Evolutionary conservation across 2,113 vertebrate species (phyloP), one percentile per base, ranked within the genome.

Genomic region (Corythornis vintsioides): DNA sequence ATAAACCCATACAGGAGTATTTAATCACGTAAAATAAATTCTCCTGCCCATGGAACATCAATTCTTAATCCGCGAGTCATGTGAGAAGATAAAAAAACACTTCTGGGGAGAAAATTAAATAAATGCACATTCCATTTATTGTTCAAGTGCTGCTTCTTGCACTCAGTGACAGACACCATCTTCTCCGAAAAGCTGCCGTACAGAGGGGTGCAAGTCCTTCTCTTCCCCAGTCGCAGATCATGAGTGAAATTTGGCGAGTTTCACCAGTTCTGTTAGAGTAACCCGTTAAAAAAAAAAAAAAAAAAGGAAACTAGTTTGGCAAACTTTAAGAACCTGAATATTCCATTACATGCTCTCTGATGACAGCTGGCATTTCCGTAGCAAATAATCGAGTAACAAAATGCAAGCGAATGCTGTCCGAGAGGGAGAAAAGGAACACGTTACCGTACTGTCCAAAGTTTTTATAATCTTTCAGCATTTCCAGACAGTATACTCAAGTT

Each of bases 271-370:
- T 6, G 2, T 38, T 6, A 64, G 2, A 55, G 33, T 25, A 80
- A 80, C 20, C 7, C 22, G 53, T 7, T 63, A 28, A 21, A 20
- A n/a, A 61, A 10, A 45, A 40, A 67, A 2, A 3, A 15, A 22
- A 9, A 21, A 10, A 11, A 31, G 25, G 15, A 15, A 33, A 42
- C 0, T 0, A 42, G 15, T 29, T 25, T 42, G 22, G 67, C 55
- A 94, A 78, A 63, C 52, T 83, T 80, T 28, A 29, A 56, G 48
- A 80, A 64, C 5, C 22, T 4, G 10, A 61, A 19, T 8, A 73
- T 35, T 86, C 45, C 35, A 35, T 29, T 50, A 64, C 0, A 0
- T 3, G 4, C 33, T 12, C 56, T 71, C 48, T 65, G 33, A 50
- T 3, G 5, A 82, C 21, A 53, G 22, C 11, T n/a, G 12, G 28